Evolutionary conservation across 2,888 invertebrate genomes (phyloP), one percentile per base, ranked within the genome.

Genomic region (Pinctada fucata): DNA sequence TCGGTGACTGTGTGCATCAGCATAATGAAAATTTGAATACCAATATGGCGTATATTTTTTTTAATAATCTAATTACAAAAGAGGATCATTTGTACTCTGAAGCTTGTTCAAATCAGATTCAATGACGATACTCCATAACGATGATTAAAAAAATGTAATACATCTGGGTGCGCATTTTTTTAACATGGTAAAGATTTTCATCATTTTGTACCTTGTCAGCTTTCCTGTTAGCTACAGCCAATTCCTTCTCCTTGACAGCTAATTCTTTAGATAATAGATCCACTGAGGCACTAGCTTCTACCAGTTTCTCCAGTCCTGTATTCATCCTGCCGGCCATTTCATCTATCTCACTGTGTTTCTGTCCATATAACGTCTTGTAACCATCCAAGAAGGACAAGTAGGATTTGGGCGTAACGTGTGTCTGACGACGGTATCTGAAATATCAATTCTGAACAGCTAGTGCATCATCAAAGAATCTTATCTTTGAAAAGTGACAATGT

Each of bases 331-430:
- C 93, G 0, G 96, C 95, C 93, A 96, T 93, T 69, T 97, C 96
- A 1, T 94, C 92, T 82, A 96, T 95, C 89, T 95, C 95, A 88
- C 95, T 95, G 91, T 96, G 96, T 92, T 97, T 98, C 76, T 95
- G 94, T 68, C 94, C 94, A 88, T 97, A 97, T 6, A 97, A 93
- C 1, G 92, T 92, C 92, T 97, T 97, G 91, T 97, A 97, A 0
- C 95, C 95, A 82, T 95, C 95, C 85, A 97, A 93, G 91, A 97
- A 97, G 0, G 96, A 95, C 73, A 97, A 94, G 88, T 96, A 96
- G 0, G 97, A 97, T 91, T 97, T 97, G 0, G 97, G 97, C 0
- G 97, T 97, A 0, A 97, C 97, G 91, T 96, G 96, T 0, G 96
- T 95, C 87, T 96, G 95, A 75, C 97, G 94, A 48, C 97, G 95